Conservation (phyloP, 2,888 invertebrate species). For the Abscondita cerata region DNA sequence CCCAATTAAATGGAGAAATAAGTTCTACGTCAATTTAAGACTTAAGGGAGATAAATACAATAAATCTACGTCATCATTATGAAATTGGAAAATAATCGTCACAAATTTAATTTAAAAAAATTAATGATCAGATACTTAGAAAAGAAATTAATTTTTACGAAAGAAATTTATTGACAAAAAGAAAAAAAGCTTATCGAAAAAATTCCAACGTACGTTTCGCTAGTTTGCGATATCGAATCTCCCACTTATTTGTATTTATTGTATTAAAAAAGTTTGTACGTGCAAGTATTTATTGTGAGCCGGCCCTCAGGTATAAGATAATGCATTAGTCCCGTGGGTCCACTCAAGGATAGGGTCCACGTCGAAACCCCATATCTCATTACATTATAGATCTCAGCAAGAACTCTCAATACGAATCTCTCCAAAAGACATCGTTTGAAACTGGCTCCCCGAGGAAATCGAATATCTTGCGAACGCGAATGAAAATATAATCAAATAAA, state of each 20-base stretch:
- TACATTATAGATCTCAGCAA: conserved; percentile 44
- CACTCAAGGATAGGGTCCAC: conserved; percentile 41
- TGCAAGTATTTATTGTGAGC: conserved; percentile 29
- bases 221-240: conserved; percentile 13
- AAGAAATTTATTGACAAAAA: conserved; percentile 4
- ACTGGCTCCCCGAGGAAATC: conserved; percentile 51
- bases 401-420: conserved; percentile 31
- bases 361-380: conserved; percentile 44
- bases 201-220: neutral
- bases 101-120: neutral
- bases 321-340: conserved; percentile 40
- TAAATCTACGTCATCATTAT: conserved; percentile 33
- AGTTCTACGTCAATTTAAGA: conserved; percentile 35
- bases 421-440: conserved; percentile 40
- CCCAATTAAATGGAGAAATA: conserved; percentile 37
- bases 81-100: conserved; percentile 31
- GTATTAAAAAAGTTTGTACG: conserved; percentile 25
- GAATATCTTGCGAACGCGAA: conserved; percentile 49
- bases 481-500: conserved; percentile 54
- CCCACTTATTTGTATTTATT: conserved; percentile 20
- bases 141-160: neutral
- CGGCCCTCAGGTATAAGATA: conserved; percentile 33
- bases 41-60: conserved; percentile 35
- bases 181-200: neutral
- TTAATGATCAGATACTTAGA: neutral